Evolutionary conservation across 2,888 invertebrate genomes (phyloP).

Genomic region (Tenthredo notha): DNA sequence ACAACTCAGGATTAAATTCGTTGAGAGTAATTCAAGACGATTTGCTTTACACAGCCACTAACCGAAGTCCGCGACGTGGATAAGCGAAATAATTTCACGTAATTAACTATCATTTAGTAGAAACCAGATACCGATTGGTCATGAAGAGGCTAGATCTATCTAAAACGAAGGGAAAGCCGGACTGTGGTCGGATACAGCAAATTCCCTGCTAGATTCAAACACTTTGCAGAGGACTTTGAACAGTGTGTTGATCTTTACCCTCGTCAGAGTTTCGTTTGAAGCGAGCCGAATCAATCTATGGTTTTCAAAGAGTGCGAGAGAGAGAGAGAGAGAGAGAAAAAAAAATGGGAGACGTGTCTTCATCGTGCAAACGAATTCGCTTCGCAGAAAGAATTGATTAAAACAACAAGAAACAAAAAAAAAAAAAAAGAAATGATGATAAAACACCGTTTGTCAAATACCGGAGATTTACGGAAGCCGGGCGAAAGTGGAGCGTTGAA

Average conservation of each 20-base stretch:
- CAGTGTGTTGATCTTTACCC: conserved; percentile 34
- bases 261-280: conserved; percentile 37
- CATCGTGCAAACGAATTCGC: not conserved
- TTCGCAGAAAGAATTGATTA: not conserved
- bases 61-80: not conserved
- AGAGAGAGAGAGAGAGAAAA: not conserved
- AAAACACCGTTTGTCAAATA: conserved; percentile 41
- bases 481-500: conserved; percentile 31
- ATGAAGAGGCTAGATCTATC: not conserved
- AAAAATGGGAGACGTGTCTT: not conserved
- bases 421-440: conserved; percentile 34
- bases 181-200: not conserved
- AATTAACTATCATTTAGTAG: conserved; percentile 34
- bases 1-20: not conserved
- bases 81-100: conserved; percentile 17
- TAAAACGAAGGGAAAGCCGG: conserved; percentile 18
- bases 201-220: not conserved
- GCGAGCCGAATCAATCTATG: conserved; percentile 28
- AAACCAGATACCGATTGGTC: conserved; percentile 38
- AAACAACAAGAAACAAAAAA: not conserved
- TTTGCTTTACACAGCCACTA: not conserved
- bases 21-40: not conserved
- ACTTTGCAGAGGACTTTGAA: conserved; percentile 11
- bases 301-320: not conserved
- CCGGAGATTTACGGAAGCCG: conserved; percentile 2